Evolutionary conservation across 2,797 vertebrate species (phyloP).

Genomic region (Parambassis ranga): DNA sequence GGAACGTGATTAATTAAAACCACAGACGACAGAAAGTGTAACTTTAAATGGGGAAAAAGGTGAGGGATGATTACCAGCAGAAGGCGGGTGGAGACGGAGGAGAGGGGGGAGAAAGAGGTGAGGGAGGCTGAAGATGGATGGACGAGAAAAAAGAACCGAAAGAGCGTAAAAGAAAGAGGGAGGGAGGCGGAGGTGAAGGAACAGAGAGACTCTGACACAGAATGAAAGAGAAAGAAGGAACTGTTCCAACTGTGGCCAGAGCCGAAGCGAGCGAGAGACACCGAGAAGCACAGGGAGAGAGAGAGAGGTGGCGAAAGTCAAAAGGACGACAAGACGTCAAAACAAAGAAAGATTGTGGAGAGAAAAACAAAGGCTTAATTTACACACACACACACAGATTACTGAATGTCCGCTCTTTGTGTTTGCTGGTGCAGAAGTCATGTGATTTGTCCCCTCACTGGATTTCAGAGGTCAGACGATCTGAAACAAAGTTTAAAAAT

Average conservation of each 20-base stretch:
- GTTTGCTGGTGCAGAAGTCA: constrained; percentile 5
- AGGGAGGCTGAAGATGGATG: background rate
- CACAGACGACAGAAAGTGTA: constrained; percentile 41
- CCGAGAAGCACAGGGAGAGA: background rate
- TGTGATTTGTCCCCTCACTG: constrained; percentile 19
- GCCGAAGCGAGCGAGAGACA: background rate
- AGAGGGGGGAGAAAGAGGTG: background rate
- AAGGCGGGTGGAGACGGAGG: background rate
- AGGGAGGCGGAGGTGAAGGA: background rate
- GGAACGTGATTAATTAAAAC: constrained; percentile 62
- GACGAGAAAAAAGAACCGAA: background rate
- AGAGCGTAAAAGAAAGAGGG: background rate
- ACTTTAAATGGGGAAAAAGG: constrained; percentile 61
- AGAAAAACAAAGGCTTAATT: constrained; percentile 37
- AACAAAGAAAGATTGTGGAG: constrained; percentile 44
- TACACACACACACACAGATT: background rate
- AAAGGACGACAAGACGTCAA: constrained; percentile 15
- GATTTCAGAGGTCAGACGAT: constrained; percentile 5
- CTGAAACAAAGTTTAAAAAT: too few species aligned
- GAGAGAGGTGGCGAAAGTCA: constrained; percentile 3
- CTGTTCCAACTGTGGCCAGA: background rate
- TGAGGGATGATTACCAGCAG: constrained; percentile 47
- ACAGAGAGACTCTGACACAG: too few species aligned
- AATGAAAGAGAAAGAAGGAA: background rate
- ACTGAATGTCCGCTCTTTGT: constrained; percentile 32